Base-by-base conservation (phyloP, 1,140 invertebrate genomes). In the Phymorhynchus buccinoides region DNA sequence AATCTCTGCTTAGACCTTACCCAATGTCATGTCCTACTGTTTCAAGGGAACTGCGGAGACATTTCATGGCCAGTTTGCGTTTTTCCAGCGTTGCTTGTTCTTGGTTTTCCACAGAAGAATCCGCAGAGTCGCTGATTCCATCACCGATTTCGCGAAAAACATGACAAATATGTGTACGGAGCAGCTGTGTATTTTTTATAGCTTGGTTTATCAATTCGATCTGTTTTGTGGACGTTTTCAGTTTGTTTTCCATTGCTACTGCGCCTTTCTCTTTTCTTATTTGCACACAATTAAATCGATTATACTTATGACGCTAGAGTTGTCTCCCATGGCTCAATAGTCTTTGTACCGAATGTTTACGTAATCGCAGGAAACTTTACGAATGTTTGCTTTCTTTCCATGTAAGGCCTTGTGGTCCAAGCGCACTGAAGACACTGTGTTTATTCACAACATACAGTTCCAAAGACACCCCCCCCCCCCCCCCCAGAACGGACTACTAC, bases 181-280 rank as follows among this genome's bases (percentile, higher is more conserved):
- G 77, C 37, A 37, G 77, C 30, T 84, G 84, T 30, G 84, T 84
- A n/a, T 68, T 48, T 18, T 56, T 44, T 0, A 84, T 35, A n/a
- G 84, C 84, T 37, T 84, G 75, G 18, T 84, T 75, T 22, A 84
- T 52, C 12, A 56, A n/a, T 66, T 84, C 84, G 22, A 84, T 84
- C 32, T 84, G 84, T 12, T 56, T 32, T 27, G 32, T 75, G 12
- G 84, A 66, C 12, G 18, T 22, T 37, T 84, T 84, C 48, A 79
- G 30, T 75, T 79, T 84, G 48, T 44, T 84, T 52, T 83, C 81
- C 81, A 83, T 83, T 52, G 9, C 4, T n/a, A n/a, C n/a, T n/a
- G n/a, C n/a, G n/a, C n/a, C n/a, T n/a, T n/a, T n/a, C n/a, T n/a
- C n/a, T n/a, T n/a, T n/a, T n/a, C n/a, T n/a, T n/a, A n/a, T n/a